Percentiles rank a stretch among this genome's conserved stretches.
Evolutionary conservation across 2,113 vertebrate species (phyloP).

Genomic region (Odocoileus virginianus): DNA sequence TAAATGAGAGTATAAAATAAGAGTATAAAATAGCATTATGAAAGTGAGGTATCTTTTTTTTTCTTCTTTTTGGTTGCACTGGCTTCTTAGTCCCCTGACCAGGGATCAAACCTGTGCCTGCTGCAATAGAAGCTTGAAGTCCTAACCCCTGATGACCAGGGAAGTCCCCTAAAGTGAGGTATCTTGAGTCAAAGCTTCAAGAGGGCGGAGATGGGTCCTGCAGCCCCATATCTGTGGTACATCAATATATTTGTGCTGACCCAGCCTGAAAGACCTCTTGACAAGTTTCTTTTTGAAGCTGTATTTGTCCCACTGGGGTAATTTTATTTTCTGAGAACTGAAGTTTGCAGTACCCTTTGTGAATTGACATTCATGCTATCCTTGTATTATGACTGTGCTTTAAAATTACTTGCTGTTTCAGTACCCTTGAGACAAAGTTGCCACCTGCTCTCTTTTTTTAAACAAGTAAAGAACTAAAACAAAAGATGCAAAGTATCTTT

Average conservation of each 20-base stretch:
- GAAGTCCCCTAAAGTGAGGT: background rate
- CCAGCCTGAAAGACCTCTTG: background rate
- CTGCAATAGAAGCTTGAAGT: background rate
- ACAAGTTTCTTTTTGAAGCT: background rate
- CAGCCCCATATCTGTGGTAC: background rate
- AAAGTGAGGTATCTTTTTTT: background rate
- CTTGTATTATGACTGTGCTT: background rate
- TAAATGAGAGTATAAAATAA: background rate
- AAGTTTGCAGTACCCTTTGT: background rate
- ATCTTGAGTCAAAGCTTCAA: background rate
- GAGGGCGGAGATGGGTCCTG: background rate
- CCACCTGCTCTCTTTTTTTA: background rate
- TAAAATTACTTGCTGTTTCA: background rate
- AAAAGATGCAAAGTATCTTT: background rate
- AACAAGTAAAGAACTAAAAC: background rate
- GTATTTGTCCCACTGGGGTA: background rate
- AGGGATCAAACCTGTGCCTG: fast-evolving
- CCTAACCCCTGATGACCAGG: background rate
- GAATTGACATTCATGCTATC: background rate
- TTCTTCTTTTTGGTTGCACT: background rate
- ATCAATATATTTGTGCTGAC: background rate
- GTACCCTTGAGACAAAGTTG: background rate
- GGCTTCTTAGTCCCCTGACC: background rate
- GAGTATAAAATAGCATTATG: background rate
- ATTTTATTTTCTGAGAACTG: constrained; percentile 34